Conservation (phyloP, 2,113 vertebrate species). For the Gnathonemus echidnorhynchus region DNA sequence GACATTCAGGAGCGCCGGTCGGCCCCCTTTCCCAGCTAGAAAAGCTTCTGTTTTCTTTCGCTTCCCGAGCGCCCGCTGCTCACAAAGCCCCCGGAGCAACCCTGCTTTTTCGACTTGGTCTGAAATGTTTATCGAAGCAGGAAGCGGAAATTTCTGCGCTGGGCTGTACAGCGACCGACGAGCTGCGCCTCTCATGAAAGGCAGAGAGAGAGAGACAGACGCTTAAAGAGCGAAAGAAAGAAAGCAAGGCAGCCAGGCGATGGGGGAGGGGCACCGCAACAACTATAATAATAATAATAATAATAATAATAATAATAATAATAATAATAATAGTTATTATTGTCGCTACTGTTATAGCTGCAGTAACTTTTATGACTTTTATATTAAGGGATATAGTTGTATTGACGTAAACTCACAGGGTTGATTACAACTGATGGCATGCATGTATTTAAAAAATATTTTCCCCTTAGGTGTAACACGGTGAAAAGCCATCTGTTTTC, state of each 20-base stretch:
- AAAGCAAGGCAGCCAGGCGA: background rate
- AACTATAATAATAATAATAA: background rate
- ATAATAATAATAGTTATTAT: background rate
- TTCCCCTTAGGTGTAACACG: background rate
- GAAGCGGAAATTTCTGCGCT: slow-evolving; percentile 31
- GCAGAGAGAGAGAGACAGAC: slow-evolving; percentile 22
- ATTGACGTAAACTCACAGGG: background rate
- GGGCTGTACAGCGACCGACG: background rate
- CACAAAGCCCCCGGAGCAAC: background rate
- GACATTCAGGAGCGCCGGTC: background rate
- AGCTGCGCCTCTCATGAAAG: slow-evolving; percentile 20
- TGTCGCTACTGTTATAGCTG: background rate
- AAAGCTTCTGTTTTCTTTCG: background rate
- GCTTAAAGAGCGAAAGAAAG: background rate
- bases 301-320: background rate
- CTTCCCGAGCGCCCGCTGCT: background rate
- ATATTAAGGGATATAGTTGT: background rate
- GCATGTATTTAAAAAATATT: background rate
- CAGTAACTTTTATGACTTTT: background rate
- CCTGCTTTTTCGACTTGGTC: background rate
- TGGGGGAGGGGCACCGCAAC: background rate
- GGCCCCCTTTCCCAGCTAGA: background rate
- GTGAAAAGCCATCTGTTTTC: background rate
- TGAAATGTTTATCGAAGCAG: slow-evolving; percentile 24
- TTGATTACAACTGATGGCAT: background rate